A percentile compares a stretch with the other conserved stretches of the same genome.
Conservation (phyloP, 2,113 vertebrate species). For the Phaethon lepturus region DNA sequence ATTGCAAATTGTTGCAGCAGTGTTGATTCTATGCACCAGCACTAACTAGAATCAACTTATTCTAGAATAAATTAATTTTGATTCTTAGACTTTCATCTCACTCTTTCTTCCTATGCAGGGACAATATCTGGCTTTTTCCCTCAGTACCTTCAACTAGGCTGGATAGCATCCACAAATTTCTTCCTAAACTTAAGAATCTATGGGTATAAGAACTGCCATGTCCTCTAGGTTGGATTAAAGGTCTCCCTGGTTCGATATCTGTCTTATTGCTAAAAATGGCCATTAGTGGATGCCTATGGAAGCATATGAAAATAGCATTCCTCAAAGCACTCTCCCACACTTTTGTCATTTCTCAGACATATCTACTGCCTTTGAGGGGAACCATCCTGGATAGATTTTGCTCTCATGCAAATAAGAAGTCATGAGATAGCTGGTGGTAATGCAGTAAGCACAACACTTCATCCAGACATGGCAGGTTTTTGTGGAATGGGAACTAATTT, state of each 20-base stretch:
- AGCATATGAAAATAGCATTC: not conserved
- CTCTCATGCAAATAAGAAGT: not conserved
- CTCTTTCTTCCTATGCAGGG: not conserved
- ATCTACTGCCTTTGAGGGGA: not conserved
- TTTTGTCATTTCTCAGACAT: not conserved
- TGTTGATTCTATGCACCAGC: not conserved
- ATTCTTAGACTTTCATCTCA: not conserved
- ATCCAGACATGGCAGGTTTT: not conserved
- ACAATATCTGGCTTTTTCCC: not conserved
- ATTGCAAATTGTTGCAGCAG: not conserved
- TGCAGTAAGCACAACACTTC: not conserved
- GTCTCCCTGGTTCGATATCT: not conserved
- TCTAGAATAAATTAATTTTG: not conserved
- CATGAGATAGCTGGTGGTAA: not conserved
- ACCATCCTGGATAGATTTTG: not conserved
- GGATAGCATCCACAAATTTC: not conserved
- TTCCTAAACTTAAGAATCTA: not conserved
- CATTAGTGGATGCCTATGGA: not conserved
- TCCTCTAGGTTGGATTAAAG: not conserved
- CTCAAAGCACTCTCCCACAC: not conserved
- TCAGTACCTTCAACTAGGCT: not conserved
- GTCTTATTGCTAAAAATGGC: not conserved
- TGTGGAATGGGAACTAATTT: not conserved
- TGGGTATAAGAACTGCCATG: not conserved
- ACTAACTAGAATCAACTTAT: not conserved